Evolutionary conservation across 2,113 vertebrate species (phyloP).

Genomic region (Perccottus glenii): DNA sequence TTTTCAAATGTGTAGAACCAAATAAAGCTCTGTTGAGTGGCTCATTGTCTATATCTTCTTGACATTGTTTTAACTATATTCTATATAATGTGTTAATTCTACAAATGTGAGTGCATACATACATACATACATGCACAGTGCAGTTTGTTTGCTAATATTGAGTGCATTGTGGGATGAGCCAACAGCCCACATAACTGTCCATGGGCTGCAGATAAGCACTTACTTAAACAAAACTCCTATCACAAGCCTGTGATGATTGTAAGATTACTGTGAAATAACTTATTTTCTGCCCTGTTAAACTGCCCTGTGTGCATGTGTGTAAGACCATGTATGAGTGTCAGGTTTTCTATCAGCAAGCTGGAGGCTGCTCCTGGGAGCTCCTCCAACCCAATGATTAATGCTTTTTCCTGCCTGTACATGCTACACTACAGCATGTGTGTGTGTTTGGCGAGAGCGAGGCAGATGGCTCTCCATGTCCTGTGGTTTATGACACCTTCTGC

Average conservation of each 20-base stretch:
- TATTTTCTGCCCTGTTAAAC: slow-evolving; percentile 56
- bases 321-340: slow-evolving; percentile 19
- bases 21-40: no score
- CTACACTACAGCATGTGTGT: slow-evolving; percentile 27
- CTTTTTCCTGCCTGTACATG: slow-evolving; percentile 69
- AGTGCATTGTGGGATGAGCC: slow-evolving; percentile 46
- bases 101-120: not conserved
- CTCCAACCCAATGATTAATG: slow-evolving; percentile 75
- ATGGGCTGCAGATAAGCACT: slow-evolving; percentile 38
- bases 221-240: slow-evolving; percentile 38
- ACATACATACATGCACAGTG: not conserved
- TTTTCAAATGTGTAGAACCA: no score
- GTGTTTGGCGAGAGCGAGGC: slow-evolving; percentile 45
- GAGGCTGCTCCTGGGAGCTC: slow-evolving; percentile 58
- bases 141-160: not conserved
- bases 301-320: slow-evolving; percentile 16
- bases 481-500: slow-evolving; percentile 74
- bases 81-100: no score
- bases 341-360: slow-evolving; percentile 55
- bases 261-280: slow-evolving; percentile 54
- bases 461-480: slow-evolving; percentile 75
- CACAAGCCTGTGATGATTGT: slow-evolving; percentile 47
- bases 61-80: no score
- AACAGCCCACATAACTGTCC: slow-evolving; percentile 47
- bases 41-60: no score